Percentiles rank a stretch among this genome's conserved stretches.
These are phyloP conservation scores for Lerema accius DNA, from an alignment of 1,140 invertebrate genomes.

Conservation along the genomic window DNA sequence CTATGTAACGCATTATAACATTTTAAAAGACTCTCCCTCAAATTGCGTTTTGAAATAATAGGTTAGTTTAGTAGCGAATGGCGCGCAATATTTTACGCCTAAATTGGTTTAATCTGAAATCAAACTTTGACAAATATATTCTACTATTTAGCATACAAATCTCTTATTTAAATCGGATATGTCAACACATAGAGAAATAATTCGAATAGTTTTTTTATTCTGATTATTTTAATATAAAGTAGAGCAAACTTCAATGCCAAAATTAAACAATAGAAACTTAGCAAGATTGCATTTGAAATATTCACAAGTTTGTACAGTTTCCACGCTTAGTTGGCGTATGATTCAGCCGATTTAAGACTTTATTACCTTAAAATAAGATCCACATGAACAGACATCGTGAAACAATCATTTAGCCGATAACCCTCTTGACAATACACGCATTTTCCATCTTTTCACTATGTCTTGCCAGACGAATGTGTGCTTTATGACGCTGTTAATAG, in stretches of 20 bases:
- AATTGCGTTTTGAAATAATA: too few species aligned
- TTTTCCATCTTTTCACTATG: not conserved
- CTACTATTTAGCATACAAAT: constrained; percentile 31
- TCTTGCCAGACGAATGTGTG: not conserved
- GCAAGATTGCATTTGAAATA: constrained; percentile 68
- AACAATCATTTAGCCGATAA: not conserved
- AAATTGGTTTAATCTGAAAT: constrained; percentile 29
- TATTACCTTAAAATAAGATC: not conserved
- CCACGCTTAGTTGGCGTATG: constrained; percentile 6
- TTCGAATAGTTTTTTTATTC: too few species aligned
- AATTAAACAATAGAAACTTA: constrained; percentile 56
- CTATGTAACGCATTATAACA: too few species aligned
- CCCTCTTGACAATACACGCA: constrained; percentile 15
- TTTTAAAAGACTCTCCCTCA: too few species aligned
- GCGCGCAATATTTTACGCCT: constrained; percentile 10
- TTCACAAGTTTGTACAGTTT: constrained; percentile 46
- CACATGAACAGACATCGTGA: constrained; percentile 4
- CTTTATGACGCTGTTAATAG: not conserved
- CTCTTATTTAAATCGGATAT: constrained; percentile 11
- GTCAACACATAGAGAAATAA: constrained; percentile 14
- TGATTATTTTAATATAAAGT: constrained; percentile 30
- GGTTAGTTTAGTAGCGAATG: too few species aligned
- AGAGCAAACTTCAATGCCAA: constrained; percentile 37
- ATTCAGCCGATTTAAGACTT: constrained; percentile 4
- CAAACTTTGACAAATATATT: constrained; percentile 35